Conservation (phyloP, 2,888 invertebrate genomes). For the Himalopsyche anomala region DNA sequence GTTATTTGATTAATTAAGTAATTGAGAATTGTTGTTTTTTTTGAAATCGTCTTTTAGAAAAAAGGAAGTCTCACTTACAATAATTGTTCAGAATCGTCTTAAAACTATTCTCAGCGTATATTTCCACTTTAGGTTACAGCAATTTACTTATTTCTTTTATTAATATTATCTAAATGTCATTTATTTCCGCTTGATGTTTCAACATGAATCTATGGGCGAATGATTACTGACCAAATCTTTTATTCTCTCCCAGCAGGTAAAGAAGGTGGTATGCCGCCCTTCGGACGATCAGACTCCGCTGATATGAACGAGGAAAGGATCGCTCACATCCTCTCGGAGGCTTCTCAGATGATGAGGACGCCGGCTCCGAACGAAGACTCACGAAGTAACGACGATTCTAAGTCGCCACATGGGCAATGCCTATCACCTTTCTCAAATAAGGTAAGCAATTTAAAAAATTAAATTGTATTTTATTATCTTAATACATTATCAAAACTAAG, state of each 20-base stretch:
- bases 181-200: too few relatives aligned
- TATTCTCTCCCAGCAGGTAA: constrained; percentile 80
- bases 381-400: constrained; percentile 88
- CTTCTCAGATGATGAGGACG: constrained; percentile 91
- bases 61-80: too few relatives aligned
- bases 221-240: constrained; percentile 7
- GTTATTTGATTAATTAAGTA: too few relatives aligned
- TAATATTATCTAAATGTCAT: too few relatives aligned
- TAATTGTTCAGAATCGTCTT: too few relatives aligned
- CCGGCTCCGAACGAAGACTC: constrained; percentile 77
- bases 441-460: constrained; percentile 69
- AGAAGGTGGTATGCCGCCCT: constrained; percentile 88
- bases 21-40: too few relatives aligned
- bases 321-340: constrained; percentile 94
- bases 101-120: too few relatives aligned
- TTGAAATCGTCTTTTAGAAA: too few relatives aligned
- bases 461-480: too few relatives aligned
- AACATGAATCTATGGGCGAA: not conserved
- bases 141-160: too few relatives aligned
- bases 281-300: constrained; percentile 85
- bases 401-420: constrained; percentile 86
- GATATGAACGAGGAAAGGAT: constrained; percentile 93
- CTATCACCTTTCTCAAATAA: constrained; percentile 88
- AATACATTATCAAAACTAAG: too few relatives aligned
- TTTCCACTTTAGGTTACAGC: too few relatives aligned